These are phyloP conservation scores for Ylistrum balloti DNA, from an alignment of 1,140 invertebrate genomes.

Conservation along the genomic window DNA sequence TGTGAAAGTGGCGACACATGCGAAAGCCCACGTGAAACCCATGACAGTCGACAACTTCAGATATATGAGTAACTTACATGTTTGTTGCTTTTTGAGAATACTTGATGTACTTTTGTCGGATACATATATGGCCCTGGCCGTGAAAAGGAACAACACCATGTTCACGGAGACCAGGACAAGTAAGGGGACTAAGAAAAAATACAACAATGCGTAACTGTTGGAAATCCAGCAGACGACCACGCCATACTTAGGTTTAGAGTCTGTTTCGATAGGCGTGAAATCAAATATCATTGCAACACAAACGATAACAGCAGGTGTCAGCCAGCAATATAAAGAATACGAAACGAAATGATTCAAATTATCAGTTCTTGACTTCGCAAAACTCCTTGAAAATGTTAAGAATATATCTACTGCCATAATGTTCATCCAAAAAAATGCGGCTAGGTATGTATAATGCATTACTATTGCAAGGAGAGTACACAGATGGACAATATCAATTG, in stretches of 20 bases:
- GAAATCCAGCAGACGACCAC: constrained; percentile 58
- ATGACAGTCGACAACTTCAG: constrained; percentile 83
- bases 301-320: constrained; percentile 43
- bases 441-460: constrained; percentile 84
- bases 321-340: constrained; percentile 81
- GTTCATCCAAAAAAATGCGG: constrained; percentile 85
- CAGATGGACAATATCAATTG: constrained; percentile 42
- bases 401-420: constrained; percentile 85
- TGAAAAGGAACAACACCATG: constrained; percentile 83
- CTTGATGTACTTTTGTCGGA: constrained; percentile 60
- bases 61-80: constrained; percentile 81
- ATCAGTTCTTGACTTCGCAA: constrained; percentile 60
- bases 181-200: constrained; percentile 85
- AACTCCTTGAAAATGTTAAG: constrained; percentile 84
- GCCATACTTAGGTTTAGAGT: constrained; percentile 52
- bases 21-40: constrained; percentile 84
- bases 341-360: constrained; percentile 80
- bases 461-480: constrained; percentile 80
- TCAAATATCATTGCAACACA: constrained; percentile 43
- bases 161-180: constrained; percentile 83
- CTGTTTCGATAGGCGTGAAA: not conserved
- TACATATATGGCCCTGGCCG: constrained; percentile 71
- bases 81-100: constrained; percentile 57
- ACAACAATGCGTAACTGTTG: constrained; percentile 83
- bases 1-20: constrained; percentile 80